phyloP scores from a whole-genome alignment of 2,888 invertebrate species.

The Netelia virgata region DNA sequence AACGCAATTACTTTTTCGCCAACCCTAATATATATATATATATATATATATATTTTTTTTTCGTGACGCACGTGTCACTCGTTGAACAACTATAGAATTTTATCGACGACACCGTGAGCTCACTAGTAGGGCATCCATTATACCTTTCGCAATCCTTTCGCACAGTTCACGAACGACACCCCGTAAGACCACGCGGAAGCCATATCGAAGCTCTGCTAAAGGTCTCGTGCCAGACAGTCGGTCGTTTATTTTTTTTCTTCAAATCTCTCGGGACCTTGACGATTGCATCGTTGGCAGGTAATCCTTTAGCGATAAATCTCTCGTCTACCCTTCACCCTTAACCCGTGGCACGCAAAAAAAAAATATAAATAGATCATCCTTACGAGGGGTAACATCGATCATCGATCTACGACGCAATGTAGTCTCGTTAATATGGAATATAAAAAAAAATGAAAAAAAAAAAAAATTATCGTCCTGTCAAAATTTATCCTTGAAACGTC shows the following conservation, averaged over 20 bases:
- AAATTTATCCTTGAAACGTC: constrained; percentile 6
- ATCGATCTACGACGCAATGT: background rate
- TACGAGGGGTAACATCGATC: constrained; percentile 1
- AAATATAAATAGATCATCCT: background rate
- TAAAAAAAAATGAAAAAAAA: background rate
- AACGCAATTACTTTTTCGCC: too few species aligned
- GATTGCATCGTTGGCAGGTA: constrained; percentile 18
- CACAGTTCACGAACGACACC: constrained; percentile 39
- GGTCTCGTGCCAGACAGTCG: constrained; percentile 42
- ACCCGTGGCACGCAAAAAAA: background rate
- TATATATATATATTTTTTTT: background rate
- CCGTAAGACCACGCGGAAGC: constrained; percentile 45
- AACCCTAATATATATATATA: background rate
- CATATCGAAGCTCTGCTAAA: constrained; percentile 27
- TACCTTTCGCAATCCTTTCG: constrained; percentile 51
- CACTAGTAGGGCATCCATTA: constrained; percentile 63
- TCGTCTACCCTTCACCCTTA: constrained; percentile 30
- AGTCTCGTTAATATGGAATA: background rate
- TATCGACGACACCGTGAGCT: constrained; percentile 9
- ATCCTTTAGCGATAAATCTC: constrained; percentile 26
- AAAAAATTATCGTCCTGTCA: background rate
- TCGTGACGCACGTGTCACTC: background rate
- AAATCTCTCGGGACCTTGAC: constrained; percentile 40
- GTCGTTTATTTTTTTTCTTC: background rate
- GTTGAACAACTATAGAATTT: constrained; percentile 21